Percentiles rank a stretch among this genome's conserved stretches.
These are phyloP conservation scores for Amphiprion clarkii DNA, from an alignment of 2,797 vertebrate species.

Conservation along the genomic window DNA sequence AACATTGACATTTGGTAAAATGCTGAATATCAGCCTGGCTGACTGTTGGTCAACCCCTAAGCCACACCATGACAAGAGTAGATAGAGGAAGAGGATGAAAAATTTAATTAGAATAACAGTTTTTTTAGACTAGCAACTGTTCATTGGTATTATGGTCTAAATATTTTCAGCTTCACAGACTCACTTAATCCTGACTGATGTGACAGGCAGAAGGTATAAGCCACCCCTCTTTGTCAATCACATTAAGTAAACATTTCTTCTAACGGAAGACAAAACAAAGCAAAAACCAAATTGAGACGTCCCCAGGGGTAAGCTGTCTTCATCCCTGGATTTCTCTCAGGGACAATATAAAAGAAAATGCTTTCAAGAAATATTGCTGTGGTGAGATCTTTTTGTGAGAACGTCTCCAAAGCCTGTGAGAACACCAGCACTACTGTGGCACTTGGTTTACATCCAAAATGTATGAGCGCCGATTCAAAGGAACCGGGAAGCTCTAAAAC, in stretches of 20 bases:
- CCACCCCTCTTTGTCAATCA: not conserved
- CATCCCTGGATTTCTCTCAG: constrained; percentile 8
- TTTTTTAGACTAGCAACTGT: not conserved
- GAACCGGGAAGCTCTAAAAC: constrained; percentile 52
- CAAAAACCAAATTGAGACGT: constrained; percentile 1
- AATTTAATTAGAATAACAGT: too few relatives aligned
- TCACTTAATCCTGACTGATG: not conserved
- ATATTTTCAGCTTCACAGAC: not conserved
- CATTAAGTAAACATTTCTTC: not conserved
- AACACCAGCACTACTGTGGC: constrained; percentile 26
- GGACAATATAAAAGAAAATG: constrained; percentile 14
- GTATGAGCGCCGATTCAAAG: constrained; percentile 57
- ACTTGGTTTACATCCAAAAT: constrained; percentile 61
- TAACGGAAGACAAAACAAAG: not conserved
- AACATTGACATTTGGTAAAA: too few relatives aligned
- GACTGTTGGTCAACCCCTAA: too few relatives aligned
- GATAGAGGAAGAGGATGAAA: too few relatives aligned
- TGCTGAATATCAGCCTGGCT: too few relatives aligned
- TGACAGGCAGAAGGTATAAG: not conserved
- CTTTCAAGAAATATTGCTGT: constrained; percentile 1
- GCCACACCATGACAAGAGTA: too few relatives aligned
- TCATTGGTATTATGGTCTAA: not conserved
- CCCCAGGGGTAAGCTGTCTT: not conserved
- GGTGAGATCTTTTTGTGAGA: constrained; percentile 22
- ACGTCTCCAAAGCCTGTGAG: constrained; percentile 26